These are phyloP conservation scores for Siphamia tubifer DNA, from an alignment of 2,113 vertebrate species.

Conservation along the genomic window DNA sequence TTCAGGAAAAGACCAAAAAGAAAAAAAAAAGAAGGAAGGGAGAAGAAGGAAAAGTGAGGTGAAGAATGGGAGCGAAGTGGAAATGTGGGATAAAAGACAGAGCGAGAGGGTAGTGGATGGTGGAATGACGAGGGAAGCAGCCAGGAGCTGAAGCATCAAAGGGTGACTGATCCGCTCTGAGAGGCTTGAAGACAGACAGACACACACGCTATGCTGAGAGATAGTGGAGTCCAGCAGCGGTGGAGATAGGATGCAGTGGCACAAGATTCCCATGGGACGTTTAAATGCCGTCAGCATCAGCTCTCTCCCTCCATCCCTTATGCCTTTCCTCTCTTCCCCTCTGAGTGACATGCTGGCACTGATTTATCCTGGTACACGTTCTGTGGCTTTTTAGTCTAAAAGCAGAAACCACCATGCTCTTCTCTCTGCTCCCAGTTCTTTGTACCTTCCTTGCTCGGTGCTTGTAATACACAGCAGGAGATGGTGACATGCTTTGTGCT, in stretches of 20 bases:
- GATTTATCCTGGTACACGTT: slow-evolving; percentile 56
- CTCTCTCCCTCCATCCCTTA: slow-evolving; percentile 30
- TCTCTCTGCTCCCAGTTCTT: slow-evolving; percentile 13
- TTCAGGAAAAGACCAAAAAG: background rate
- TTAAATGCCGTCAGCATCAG: slow-evolving; percentile 70
- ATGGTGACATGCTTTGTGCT: slow-evolving; percentile 49
- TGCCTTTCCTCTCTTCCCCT: slow-evolving; percentile 14
- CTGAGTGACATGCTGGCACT: slow-evolving; percentile 44
- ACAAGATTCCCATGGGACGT: slow-evolving; percentile 68
- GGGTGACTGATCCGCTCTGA: slow-evolving; percentile 78
- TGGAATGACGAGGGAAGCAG: slow-evolving; percentile 51
- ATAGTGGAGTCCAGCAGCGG: slow-evolving; percentile 53
- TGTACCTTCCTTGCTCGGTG: slow-evolving; percentile 40
- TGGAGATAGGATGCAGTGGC: slow-evolving; percentile 55
- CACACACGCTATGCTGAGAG: slow-evolving; percentile 55
- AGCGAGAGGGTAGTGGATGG: slow-evolving; percentile 29
- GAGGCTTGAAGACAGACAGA: slow-evolving; percentile 65
- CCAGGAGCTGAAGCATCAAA: slow-evolving; percentile 77
- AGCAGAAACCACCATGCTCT: slow-evolving; percentile 43
- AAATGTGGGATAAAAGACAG: slow-evolving; percentile 39
- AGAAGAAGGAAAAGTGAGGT: background rate
- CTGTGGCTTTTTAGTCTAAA: slow-evolving; percentile 41
- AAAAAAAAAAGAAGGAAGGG: background rate
- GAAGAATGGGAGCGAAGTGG: background rate
- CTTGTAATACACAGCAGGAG: slow-evolving; percentile 56